phyloP scores from a whole-genome alignment of 2,888 invertebrate genomes.

The Trypoxylon attenuatum region DNA sequence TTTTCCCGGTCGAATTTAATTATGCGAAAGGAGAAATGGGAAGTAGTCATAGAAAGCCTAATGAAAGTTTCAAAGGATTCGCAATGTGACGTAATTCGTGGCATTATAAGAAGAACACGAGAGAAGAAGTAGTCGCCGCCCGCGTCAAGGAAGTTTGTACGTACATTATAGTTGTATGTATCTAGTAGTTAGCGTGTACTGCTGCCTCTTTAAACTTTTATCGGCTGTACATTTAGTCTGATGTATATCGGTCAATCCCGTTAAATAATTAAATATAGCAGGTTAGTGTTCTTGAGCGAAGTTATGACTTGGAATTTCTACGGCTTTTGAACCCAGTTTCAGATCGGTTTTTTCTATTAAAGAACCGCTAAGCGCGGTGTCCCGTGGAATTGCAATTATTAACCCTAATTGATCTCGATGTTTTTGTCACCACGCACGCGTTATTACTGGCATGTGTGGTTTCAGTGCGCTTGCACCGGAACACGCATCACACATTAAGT shows the following conservation, averaged over 20 bases:
- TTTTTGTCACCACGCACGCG: conserved; percentile 46
- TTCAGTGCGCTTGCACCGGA: conserved; percentile 14
- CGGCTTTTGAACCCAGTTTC: conserved; percentile 35
- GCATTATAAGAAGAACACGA: not conserved
- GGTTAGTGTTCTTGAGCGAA: conserved; percentile 1
- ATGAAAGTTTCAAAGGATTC: not conserved
- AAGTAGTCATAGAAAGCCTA: not conserved
- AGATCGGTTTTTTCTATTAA: not conserved
- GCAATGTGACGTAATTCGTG: not conserved
- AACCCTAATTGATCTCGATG: conserved; percentile 53
- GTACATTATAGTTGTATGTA: not conserved
- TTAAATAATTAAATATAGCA: conserved; percentile 65
- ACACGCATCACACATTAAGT: no score
- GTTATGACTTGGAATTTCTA: conserved; percentile 33
- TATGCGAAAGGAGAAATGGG: no score
- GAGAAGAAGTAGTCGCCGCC: not conserved
- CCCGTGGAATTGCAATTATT: conserved; percentile 47
- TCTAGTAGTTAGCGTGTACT: not conserved
- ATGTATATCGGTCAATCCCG: conserved; percentile 70
- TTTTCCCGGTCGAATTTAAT: no score
- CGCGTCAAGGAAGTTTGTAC: no score
- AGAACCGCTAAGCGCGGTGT: conserved; percentile 29
- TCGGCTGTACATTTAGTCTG: not conserved
- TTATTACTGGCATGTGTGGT: conserved; percentile 39
- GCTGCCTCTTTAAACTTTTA: conserved; percentile 9